Base-by-base conservation (phyloP, 2,797 vertebrate species). In the Valencia hispanica region DNA sequence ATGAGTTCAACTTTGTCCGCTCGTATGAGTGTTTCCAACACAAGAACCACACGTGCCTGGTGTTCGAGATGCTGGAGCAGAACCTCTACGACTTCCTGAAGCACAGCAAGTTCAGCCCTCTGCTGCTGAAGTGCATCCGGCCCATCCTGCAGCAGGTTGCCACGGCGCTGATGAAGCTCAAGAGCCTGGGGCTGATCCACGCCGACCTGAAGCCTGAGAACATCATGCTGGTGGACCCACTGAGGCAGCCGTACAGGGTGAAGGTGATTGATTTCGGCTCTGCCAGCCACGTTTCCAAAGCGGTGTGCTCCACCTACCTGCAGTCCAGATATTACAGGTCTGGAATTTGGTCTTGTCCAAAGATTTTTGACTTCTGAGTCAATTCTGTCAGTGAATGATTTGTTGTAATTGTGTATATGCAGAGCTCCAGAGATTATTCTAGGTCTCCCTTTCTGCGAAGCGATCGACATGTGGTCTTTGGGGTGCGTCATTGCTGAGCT, bases 11-110 rank as follows among this genome's bases (percentile, higher is more conserved):
- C 92, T 99, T 99, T 0, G 98, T 99, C 75, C 97, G 98, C 84
- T 99, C 98, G 0, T 99, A 99, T 0, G 98, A 99, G 94, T 99
- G 98, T 93, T 99, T 99, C 95, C 98, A 99, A 94, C 98, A 99
- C 95, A 99, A 99, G 96, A 99, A 97, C 95, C 98, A 99, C 90
- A 99, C 98, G 81, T 99, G 98, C 94, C 97, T 99, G 91, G 98
- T 99, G 92, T 99, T 99, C 45, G 98, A 99, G 96, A 99, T 99
- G 98, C 94, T 99, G 90, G 98, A 99, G 91, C 98, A 99, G 95
- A 99, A 99, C 94, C 96, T 99, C 0, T 99, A 99, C 2, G 98
- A 99, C 94, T 99, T 99, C 90, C 89, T 99, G 70, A 99, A 99
- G 94, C 98, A 99, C 96, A 99, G 98, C 93, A 99, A 99, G 90